A percentile compares a stretch with the other conserved stretches of the same genome.
Evolutionary conservation across 2,797 vertebrate species (phyloP).

Genomic region (Tinamus major): DNA sequence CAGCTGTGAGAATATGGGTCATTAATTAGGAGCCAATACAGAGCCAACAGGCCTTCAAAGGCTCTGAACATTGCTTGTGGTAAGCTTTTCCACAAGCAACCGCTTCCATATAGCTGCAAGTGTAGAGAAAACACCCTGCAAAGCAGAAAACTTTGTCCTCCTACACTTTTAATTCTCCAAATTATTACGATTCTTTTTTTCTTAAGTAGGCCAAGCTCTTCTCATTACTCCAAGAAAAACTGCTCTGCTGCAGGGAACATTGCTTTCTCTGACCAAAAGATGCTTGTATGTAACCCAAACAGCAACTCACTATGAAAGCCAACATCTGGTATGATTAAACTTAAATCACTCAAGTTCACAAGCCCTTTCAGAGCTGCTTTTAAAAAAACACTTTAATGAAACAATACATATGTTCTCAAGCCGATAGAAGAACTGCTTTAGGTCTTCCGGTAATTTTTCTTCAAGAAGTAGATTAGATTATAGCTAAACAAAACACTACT

Average conservation of each 20-base stretch:
- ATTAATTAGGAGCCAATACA: not conserved
- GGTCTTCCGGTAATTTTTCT: not conserved
- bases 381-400: slow-evolving; percentile 30
- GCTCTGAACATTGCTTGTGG: not conserved
- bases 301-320: not conserved
- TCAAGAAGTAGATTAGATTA: not conserved
- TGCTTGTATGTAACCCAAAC: slow-evolving; percentile 12
- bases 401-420: not conserved
- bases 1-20: slow-evolving; percentile 31
- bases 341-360: not conserved
- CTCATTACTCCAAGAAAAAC: not conserved
- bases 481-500: slow-evolving; percentile 22
- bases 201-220: not conserved
- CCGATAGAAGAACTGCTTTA: not conserved
- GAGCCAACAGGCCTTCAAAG: slow-evolving; percentile 9
- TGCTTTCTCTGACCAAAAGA: not conserved
- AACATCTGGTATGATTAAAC: slow-evolving; percentile 45
- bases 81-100: not conserved
- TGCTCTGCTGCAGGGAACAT: not conserved
- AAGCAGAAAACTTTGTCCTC: not conserved
- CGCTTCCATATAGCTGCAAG: not conserved
- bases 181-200: not conserved
- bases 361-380: slow-evolving; percentile 14
- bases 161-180: not conserved
- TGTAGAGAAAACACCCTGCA: not conserved